phyloP scores from a whole-genome alignment of 2,888 invertebrate species.

The Drosophila hawaiiensis region DNA sequence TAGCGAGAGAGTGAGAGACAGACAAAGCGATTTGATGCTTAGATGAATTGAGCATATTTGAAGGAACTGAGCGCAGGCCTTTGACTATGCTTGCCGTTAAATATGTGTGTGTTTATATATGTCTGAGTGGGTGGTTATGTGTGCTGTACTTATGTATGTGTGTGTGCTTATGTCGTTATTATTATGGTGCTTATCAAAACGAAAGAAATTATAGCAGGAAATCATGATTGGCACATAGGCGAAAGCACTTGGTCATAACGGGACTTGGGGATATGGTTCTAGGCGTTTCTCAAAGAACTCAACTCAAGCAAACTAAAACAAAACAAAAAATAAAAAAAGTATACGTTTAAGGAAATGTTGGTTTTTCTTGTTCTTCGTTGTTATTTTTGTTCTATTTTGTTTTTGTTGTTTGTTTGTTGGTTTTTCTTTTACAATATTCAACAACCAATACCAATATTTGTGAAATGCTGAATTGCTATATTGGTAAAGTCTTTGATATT shows the following conservation, averaged over 20 bases:
- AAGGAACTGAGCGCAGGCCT: constrained; percentile 31
- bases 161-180: constrained; percentile 14
- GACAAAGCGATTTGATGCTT: constrained; percentile 27
- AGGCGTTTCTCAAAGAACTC: constrained; percentile 40
- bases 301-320: constrained; percentile 36
- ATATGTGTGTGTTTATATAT: constrained; percentile 5
- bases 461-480: constrained; percentile 45
- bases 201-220: constrained; percentile 49
- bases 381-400: not conserved
- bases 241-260: constrained; percentile 26
- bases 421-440: constrained; percentile 71
- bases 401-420: constrained; percentile 6
- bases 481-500: constrained; percentile 80
- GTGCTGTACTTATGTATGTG: constrained; percentile 11
- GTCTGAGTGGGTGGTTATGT: constrained; percentile 13
- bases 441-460: constrained; percentile 78
- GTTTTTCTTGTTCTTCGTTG: constrained; percentile 53
- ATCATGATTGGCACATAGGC: constrained; percentile 41
- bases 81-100: constrained; percentile 7
- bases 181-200: constrained; percentile 39
- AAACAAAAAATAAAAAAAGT: constrained; percentile 2
- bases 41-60: constrained; percentile 29
- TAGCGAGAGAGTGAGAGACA: constrained; percentile 14
- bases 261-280: constrained; percentile 24
- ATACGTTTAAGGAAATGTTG: constrained; percentile 66